Evolutionary conservation across 2,888 invertebrate species (phyloP).

Genomic region (Hartigia nigra): DNA sequence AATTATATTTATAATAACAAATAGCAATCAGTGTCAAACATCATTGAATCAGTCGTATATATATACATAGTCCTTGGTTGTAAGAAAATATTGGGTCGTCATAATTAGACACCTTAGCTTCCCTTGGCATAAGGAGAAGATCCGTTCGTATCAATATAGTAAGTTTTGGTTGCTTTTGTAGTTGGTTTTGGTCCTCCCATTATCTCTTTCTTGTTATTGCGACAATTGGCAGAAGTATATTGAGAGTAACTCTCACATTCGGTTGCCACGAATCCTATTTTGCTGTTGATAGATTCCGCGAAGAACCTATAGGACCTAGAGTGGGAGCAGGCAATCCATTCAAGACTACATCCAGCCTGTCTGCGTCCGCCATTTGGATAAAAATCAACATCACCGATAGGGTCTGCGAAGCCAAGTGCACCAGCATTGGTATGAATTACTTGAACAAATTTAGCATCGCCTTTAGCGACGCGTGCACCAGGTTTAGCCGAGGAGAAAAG

Average conservation of each 20-base stretch:
- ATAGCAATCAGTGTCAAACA: background rate
- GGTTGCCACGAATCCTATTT: background rate
- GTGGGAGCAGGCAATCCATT: conserved; percentile 24
- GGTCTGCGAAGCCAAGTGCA: conserved; percentile 48
- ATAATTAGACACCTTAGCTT: background rate
- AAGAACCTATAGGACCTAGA: background rate
- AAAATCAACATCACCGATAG: conserved; percentile 62
- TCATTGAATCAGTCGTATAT: background rate
- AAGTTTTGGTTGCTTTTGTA: background rate
- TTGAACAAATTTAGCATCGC: conserved; percentile 60
- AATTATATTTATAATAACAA: background rate
- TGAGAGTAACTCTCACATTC: background rate
- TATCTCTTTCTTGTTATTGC: background rate
- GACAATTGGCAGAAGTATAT: background rate
- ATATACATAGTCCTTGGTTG: background rate
- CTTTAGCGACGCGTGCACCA: conserved; percentile 51
- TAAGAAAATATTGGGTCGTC: background rate
- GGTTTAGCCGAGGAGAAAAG: conserved; percentile 43
- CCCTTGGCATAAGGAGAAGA: background rate
- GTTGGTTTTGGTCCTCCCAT: background rate
- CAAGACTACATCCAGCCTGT: conserved; percentile 41
- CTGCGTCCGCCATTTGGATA: conserved; percentile 46
- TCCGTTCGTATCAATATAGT: background rate
- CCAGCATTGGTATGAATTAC: conserved; percentile 63
- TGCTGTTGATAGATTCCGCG: conserved; percentile 10